These are phyloP conservation scores for Helostoma temminkii DNA, from an alignment of 2,797 vertebrate genomes.

Conservation along the genomic window DNA sequence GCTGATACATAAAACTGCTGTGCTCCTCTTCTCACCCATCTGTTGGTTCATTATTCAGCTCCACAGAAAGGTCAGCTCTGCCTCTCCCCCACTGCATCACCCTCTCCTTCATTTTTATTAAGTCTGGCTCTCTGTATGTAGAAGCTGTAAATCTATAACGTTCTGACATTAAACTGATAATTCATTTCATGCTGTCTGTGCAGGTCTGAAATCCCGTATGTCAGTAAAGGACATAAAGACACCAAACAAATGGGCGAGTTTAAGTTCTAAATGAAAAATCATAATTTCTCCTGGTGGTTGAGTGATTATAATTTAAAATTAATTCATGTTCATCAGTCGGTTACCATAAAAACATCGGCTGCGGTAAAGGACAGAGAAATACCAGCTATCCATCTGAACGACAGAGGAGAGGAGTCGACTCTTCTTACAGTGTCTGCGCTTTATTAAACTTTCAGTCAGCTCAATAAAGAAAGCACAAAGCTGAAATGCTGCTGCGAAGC, in stretches of 20 bases:
- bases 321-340: conserved; percentile 3
- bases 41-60: conserved; percentile 63
- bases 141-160: conserved; percentile 43
- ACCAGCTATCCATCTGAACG: conserved; percentile 6
- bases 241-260: conserved; percentile 4
- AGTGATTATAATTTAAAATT: conserved; percentile 17
- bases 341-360: background rate
- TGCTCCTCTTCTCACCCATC: conserved; percentile 26
- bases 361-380: conserved; percentile 21
- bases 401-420: background rate
- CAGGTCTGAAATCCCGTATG: conserved; percentile 13
- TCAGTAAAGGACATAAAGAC: conserved; percentile 26
- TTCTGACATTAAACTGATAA: conserved; percentile 51
- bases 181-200: conserved; percentile 27
- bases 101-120: conserved; percentile 50
- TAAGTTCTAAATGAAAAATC: background rate
- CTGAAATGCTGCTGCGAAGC: too few species aligned
- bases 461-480: too few species aligned
- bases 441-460: conserved; percentile 6
- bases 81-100: conserved; percentile 44
- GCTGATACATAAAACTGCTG: conserved; percentile 9
- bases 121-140: conserved; percentile 31
- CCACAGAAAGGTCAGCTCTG: conserved; percentile 57
- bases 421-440: background rate
- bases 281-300: background rate